Evolutionary conservation across 2,113 vertebrate genomes (phyloP).

Genomic region (Kryptolebias marmoratus): DNA sequence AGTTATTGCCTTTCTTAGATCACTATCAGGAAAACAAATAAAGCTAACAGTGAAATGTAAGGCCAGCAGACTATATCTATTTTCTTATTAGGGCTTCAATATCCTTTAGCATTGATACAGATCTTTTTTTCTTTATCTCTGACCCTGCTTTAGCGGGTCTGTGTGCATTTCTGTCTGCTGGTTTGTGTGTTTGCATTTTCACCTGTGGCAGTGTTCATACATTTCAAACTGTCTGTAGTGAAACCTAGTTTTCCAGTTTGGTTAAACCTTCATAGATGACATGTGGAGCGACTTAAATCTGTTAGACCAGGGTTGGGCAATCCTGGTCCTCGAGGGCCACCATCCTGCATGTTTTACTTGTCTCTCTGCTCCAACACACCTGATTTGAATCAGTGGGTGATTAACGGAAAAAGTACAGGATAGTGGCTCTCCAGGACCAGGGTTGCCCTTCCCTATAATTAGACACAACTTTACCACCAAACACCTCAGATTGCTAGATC

Average conservation of each 20-base stretch:
- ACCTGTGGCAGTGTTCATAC: slow-evolving; percentile 57
- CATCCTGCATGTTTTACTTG: too few species aligned
- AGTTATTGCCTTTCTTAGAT: slow-evolving; percentile 73
- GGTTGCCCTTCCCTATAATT: too few species aligned
- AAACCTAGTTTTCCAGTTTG: slow-evolving; percentile 12
- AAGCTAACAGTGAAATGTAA: slow-evolving; percentile 73
- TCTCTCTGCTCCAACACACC: too few species aligned
- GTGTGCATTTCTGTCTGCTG: slow-evolving; percentile 29
- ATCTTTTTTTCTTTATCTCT: slow-evolving; percentile 74
- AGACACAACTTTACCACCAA: not conserved
- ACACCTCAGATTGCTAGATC: not conserved
- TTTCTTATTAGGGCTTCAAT: slow-evolving; percentile 82
- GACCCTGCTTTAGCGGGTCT: slow-evolving; percentile 72
- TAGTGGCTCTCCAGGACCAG: too few species aligned
- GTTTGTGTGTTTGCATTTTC: slow-evolving; percentile 24
- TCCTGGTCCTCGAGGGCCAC: too few species aligned
- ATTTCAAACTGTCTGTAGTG: slow-evolving; percentile 39
- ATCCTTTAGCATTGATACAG: slow-evolving; percentile 77
- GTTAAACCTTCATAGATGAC: slow-evolving; percentile 12
- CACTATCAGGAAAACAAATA: slow-evolving; percentile 77
- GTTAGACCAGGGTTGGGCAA: not conserved
- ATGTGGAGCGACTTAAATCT: not conserved
- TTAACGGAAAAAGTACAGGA: too few species aligned
- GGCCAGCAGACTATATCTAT: slow-evolving; percentile 72
- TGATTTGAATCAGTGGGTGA: too few species aligned